phyloP scores from a whole-genome alignment of 2,797 vertebrate genomes.

The Galaxias olidus region DNA sequence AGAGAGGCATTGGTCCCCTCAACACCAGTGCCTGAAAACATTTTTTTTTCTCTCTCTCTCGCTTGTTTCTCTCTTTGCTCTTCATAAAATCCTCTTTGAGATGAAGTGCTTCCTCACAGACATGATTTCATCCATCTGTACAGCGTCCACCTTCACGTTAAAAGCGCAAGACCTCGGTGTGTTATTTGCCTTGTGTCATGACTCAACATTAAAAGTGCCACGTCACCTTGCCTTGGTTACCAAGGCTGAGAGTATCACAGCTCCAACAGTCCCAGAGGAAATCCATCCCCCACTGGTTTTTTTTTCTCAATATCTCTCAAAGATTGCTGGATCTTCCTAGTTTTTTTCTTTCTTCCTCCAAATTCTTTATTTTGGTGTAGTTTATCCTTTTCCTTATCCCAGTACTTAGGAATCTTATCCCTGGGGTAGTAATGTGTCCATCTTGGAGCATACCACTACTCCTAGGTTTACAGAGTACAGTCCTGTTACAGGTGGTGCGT shows the following conservation, averaged over 20 bases:
- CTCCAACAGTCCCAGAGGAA: slow-evolving; percentile 66
- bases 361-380: slow-evolving; percentile 32
- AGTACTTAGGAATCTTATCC: slow-evolving; percentile 69
- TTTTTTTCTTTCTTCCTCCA: slow-evolving; percentile 32
- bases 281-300: slow-evolving; percentile 55
- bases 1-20: slow-evolving; percentile 54
- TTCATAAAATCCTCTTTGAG: slow-evolving; percentile 32
- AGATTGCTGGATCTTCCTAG: slow-evolving; percentile 29
- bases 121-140: slow-evolving; percentile 59
- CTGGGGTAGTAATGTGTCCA: slow-evolving; percentile 70
- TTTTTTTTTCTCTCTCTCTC: slow-evolving; percentile 46
- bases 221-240: slow-evolving; percentile 54
- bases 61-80: slow-evolving; percentile 38
- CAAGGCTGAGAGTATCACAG: slow-evolving; percentile 49
- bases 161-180: slow-evolving; percentile 49
- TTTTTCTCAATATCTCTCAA: slow-evolving; percentile 50
- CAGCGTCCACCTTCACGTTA: slow-evolving; percentile 50
- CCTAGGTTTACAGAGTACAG: slow-evolving; percentile 53
- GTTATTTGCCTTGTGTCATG: slow-evolving; percentile 24
- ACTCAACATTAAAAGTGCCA: slow-evolving; percentile 54
- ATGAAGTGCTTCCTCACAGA: slow-evolving; percentile 48
- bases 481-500: slow-evolving; percentile 48
- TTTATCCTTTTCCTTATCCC: slow-evolving; percentile 50
- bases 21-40: slow-evolving; percentile 19
- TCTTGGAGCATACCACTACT: slow-evolving; percentile 72